Base-by-base conservation (phyloP, 2,113 vertebrate genomes). In the Phoenicopterus ruber region DNA sequence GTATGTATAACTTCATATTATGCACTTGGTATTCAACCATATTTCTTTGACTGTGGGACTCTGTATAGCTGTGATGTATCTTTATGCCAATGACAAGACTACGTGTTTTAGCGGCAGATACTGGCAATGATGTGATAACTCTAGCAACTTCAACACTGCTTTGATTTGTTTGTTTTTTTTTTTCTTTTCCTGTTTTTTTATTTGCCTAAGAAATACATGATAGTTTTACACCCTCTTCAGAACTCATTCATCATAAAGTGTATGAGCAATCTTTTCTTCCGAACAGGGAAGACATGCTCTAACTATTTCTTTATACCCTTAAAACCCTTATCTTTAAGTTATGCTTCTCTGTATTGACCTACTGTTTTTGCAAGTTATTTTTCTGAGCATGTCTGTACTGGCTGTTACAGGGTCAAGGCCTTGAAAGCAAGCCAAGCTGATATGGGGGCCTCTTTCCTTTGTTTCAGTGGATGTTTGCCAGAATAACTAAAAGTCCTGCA, bases 281-380 rank as follows among this genome's bases (percentile, higher is more conserved):
- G 4, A 90, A 82, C 5, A 50, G 10, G 21, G 34, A 95, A 67
- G 50, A 46, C n/a, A 44, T 59, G 10, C 10, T 94, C 50, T 29
- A 79, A 26, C 28, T 90, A 36, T 81, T 91, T 92, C 50, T 94
- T 82, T 82, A 46, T 74, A 78, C 22, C 15, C 28, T 83, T 90
- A 72, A 44, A 86, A 67, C 42, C 24, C 67, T 92, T 93, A 58
- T 70, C 50, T 81, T 94, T 84, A 94, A 86, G 76, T 92, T 94
- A 86, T 63, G 46, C 31, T 90, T 90, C 59, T 92, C 67, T 71
- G 22, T 81, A 74, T 62, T 94, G 86, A 90, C 72, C 34, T 92
- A 47, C 49, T 84, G 58, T 71, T 91, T 90, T 73, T 95, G 46
- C 36, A 85, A 79, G 40, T 88, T 95, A 93, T 97, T 94, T 97